These are phyloP conservation scores for Eubucco bourcierii DNA, from an alignment of 2,113 vertebrate genomes.

Conservation along the genomic window DNA sequence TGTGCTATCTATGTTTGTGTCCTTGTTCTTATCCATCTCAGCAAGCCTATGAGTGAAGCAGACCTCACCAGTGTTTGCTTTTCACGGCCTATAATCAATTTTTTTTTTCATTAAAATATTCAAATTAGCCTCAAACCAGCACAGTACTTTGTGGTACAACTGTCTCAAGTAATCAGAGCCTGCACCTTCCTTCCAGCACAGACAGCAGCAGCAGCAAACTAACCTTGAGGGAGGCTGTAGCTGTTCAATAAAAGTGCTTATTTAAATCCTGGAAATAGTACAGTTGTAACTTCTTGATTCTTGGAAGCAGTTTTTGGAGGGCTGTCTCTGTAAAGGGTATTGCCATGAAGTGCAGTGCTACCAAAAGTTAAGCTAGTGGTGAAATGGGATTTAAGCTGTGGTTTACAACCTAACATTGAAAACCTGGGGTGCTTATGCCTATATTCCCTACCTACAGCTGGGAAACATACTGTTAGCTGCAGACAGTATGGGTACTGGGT, in stretches of 20 bases:
- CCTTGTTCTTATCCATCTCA: too few species aligned
- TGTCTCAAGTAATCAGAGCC: neutral
- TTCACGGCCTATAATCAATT: too few species aligned
- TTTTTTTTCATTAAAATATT: too few species aligned
- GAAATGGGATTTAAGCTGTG: neutral
- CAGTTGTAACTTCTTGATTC: neutral
- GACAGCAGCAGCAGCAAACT: neutral
- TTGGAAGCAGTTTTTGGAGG: neutral
- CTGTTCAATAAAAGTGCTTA: neutral
- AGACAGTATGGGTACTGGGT: neutral
- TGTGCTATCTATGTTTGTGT: too few species aligned
- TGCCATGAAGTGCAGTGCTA: neutral
- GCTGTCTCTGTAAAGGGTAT: fast-evolving
- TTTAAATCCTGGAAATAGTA: neutral
- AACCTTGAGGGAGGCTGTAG: neutral
- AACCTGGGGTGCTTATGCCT: neutral
- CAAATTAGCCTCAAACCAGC: too few species aligned
- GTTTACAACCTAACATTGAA: neutral
- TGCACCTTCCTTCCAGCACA: neutral
- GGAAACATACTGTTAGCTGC: neutral
- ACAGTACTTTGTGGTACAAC: neutral
- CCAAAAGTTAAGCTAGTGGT: neutral
- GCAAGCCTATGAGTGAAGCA: too few species aligned
- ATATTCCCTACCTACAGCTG: neutral
- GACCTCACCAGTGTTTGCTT: too few species aligned